Base-by-base conservation (phyloP, 2,888 invertebrate species). In the Melipona bicolor region DNA sequence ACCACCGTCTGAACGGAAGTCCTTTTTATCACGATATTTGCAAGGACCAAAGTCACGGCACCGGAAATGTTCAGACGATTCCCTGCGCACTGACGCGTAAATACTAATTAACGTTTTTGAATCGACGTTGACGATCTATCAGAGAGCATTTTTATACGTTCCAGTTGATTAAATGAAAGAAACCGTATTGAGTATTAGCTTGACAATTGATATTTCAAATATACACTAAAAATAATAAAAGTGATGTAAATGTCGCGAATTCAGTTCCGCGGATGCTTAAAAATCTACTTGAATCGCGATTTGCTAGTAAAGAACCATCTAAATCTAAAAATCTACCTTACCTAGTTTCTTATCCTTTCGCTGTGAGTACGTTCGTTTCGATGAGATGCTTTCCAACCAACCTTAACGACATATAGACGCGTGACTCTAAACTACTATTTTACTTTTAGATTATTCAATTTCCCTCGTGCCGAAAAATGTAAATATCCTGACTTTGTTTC, bases 21-120 rank as follows among this genome's bases (percentile, higher is more conserved):
- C 67, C 54, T 52, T 69, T 67, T 76, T 76, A 54, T 69, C 69
- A 52, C 62, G 59, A 72, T 67, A 67, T 81, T 81, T 65, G 21
- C 36, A 50, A 56, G 36, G 56, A 13, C 70, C 36, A 19, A 61
- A 56, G 27, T 59, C 71, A 24, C 19, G 24, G 27, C 24, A 21
- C 62, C 19, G 52, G 64, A 65, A 32, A 80, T n/a, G 15, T 64
- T 67, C 61, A 21, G 21, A 49, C 56, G 54, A 61, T 32, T 52
- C 49, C 36, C 11, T 19, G 43, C 4, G 15, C 65, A 36, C 19
- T n/a, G 64, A 32, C 13, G 52, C 64, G 73, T 71, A 54, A 64
- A 71, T 71, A 50, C 43, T 49, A 62, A 49, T 36, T 54, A 27
- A 71, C 43, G 13, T 70, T 77, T 71, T 64, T 54, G 54, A 49